These are phyloP conservation scores for Rhabdophis nuchalis DNA, from an alignment of 2,797 vertebrate genomes.

Conservation along the genomic window DNA sequence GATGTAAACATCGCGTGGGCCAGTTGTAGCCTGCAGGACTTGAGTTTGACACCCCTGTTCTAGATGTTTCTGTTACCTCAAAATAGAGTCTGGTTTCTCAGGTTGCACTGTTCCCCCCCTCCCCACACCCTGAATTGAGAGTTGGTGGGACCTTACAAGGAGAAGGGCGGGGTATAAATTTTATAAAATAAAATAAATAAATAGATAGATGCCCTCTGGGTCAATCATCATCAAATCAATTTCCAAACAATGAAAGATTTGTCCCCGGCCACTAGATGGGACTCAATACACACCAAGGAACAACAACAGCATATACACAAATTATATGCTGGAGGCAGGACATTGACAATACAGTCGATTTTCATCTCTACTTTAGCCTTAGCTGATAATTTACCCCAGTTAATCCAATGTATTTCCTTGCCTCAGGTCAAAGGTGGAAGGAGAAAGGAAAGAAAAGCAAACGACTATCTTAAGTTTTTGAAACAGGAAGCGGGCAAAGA, in stretches of 20 bases:
- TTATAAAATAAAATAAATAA: no score
- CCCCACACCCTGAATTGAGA: not conserved
- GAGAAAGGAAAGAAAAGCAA: not conserved
- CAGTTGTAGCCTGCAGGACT: no score
- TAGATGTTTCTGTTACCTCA: not conserved
- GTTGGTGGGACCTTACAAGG: no score
- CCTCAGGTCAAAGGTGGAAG: not conserved
- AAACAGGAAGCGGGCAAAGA: conserved; percentile 48
- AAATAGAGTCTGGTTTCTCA: not conserved
- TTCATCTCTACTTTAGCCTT: conserved; percentile 37
- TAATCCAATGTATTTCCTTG: conserved; percentile 40
- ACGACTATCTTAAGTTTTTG: conserved; percentile 47
- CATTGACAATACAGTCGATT: not conserved
- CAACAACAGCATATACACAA: not conserved
- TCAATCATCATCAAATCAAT: not conserved
- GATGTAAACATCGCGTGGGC: no score
- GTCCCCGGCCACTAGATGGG: not conserved
- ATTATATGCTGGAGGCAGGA: not conserved
- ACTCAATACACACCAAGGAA: not conserved
- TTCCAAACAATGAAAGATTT: not conserved
- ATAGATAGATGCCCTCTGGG: not conserved
- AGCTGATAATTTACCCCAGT: conserved; percentile 44
- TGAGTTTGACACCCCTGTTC: no score
- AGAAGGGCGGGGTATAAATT: no score
- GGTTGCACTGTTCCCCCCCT: no score